phyloP scores from a whole-genome alignment of 2,888 invertebrate genomes.

The Keiferia lycopersicella region DNA sequence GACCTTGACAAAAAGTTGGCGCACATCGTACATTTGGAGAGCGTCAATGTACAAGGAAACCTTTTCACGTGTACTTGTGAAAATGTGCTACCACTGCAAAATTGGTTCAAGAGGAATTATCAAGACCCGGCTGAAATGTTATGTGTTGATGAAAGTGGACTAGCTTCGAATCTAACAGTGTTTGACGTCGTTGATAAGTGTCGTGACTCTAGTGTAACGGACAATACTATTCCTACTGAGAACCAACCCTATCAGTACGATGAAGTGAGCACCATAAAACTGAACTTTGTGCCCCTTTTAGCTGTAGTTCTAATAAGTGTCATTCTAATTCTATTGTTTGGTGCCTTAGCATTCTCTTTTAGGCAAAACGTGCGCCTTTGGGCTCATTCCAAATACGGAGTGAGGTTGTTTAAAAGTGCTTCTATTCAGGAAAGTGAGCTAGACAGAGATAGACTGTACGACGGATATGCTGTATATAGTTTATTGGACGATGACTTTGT shows the following conservation, averaged over 20 bases:
- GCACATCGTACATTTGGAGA: slow-evolving; percentile 82
- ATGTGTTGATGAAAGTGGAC: slow-evolving; percentile 80
- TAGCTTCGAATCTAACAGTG: slow-evolving; percentile 67
- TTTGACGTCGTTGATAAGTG: slow-evolving; percentile 75
- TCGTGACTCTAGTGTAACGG: slow-evolving; percentile 69
- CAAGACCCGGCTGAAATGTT: slow-evolving; percentile 84
- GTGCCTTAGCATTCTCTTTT: slow-evolving; percentile 88
- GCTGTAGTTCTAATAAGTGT: slow-evolving; percentile 87
- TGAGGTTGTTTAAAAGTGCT: slow-evolving; percentile 86
- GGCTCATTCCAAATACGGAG: slow-evolving; percentile 90
- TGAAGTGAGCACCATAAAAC: slow-evolving; percentile 84
- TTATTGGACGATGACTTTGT: slow-evolving; percentile 88
- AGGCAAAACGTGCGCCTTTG: slow-evolving; percentile 90
- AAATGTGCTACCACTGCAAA: slow-evolving; percentile 83
- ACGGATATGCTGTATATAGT: slow-evolving; percentile 94
- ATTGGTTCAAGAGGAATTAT: slow-evolving; percentile 85
- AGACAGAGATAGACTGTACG: slow-evolving; percentile 87
- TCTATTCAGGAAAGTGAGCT: slow-evolving; percentile 81
- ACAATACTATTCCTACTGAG: slow-evolving; percentile 81
- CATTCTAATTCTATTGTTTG: slow-evolving; percentile 85
- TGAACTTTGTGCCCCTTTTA: slow-evolving; percentile 86
- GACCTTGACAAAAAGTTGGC: slow-evolving; percentile 85
- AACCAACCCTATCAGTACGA: slow-evolving; percentile 83
- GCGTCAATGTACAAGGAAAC: slow-evolving; percentile 86
- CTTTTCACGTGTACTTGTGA: slow-evolving; percentile 90